Conservation (phyloP, 2,113 vertebrate genomes). For the Spermophilus dauricus region DNA sequence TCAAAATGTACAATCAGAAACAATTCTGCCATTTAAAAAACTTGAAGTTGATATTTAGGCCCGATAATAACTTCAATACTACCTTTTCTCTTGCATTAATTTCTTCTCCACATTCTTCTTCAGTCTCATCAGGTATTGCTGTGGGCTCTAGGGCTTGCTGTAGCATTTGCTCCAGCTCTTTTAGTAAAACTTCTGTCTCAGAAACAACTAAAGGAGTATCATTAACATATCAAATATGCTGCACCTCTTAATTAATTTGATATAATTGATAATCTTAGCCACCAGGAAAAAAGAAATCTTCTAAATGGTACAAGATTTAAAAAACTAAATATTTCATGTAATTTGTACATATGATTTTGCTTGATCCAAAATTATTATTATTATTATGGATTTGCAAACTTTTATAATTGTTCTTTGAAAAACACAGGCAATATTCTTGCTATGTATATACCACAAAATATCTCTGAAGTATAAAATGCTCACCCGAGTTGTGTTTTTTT, state of each 20-base stretch:
- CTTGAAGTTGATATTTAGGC: background rate
- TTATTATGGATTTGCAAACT: conserved; percentile 40
- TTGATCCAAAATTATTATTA: conserved; percentile 43
- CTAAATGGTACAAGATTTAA: conserved; percentile 12
- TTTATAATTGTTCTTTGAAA: conserved; percentile 54
- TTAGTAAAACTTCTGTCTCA: conserved; percentile 86
- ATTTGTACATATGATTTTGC: background rate
- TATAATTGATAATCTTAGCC: conserved; percentile 52
- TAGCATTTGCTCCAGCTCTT: conserved; percentile 88
- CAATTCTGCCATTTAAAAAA: background rate
- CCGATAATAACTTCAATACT: background rate
- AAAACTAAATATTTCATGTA: background rate
- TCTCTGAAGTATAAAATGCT: conserved; percentile 5
- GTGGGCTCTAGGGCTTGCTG: conserved; percentile 66
- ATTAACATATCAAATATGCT: conserved; percentile 28
- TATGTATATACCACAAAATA: background rate
- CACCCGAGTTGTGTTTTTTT: background rate
- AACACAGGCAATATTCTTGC: background rate
- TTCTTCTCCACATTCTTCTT: conserved; percentile 6
- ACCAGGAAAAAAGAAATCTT: background rate
- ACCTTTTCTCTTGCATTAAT: conserved; percentile 47
- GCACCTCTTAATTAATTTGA: conserved; percentile 12
- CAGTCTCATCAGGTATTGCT: background rate
- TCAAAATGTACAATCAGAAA: background rate
- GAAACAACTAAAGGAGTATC: conserved; percentile 83